Base-by-base conservation (phyloP, 2,113 vertebrate species). In the Aphelocoma coerulescens region DNA sequence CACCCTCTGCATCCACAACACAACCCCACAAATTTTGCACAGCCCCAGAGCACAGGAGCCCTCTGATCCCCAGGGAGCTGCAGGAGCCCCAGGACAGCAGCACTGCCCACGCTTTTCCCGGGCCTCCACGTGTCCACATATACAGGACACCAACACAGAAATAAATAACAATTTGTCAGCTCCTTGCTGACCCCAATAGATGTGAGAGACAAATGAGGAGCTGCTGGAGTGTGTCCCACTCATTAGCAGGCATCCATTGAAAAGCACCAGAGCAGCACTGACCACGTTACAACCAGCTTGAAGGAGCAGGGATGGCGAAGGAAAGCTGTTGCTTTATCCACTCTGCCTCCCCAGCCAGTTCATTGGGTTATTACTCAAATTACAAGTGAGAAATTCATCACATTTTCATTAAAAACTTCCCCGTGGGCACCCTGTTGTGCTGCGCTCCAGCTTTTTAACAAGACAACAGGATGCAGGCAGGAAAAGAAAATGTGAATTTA, bases 391-490 rank as follows among this genome's bases (percentile, higher is more conserved):
- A 44, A 96, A 97, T 93, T 72, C 57, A 75, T 88, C 92, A 58
- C 54, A 48, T 96, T 97, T 95, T 91, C 95, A 96, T 96, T 96
- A 96, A 91, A 94, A 87, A 86, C 73, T 93, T 93, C 92, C 89
- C 80, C 7, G 0, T 8, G 46, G 96, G 83, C 93, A 32, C 61
- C 91, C 76, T 5, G 61, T 8, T 10, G 92, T 22, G 73, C 79
- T 4, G 18, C 6, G 0, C 85, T 90, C 82, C 49, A 6, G 91
- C 80, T 86, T 83, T 77, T 61, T 68, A 89, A 81, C 73, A 14
- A 87, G 90, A 13, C 16, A 3, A 59, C 51, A 30, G 92, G 91
- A 92, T 41, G 87, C 74, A 51, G 75, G 66, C 46, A 51, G 71
- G 57, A 32, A 84, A 82, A 44, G 74, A 82, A 89, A 95, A 85